Conservation (phyloP, 2,113 vertebrate genomes). For the Channa maculata region DNA sequence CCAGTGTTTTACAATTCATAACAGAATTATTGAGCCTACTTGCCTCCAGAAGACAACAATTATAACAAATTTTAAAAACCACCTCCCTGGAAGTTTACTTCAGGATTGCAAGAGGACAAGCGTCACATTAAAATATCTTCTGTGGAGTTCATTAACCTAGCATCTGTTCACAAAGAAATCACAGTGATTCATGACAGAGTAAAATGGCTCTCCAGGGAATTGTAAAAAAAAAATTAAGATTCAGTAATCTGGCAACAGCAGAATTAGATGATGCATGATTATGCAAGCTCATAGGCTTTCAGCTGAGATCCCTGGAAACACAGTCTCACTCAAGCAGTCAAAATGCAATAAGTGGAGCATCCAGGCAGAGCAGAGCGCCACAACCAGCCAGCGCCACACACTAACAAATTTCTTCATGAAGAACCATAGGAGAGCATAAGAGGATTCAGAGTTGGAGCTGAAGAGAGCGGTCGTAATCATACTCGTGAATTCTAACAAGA, state of each 20-base stretch:
- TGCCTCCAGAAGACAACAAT: slow-evolving; percentile 33
- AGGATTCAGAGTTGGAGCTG: slow-evolving; percentile 42
- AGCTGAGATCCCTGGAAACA: slow-evolving; percentile 52
- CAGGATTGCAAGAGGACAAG: slow-evolving; percentile 54
- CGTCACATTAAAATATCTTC: slow-evolving; percentile 50
- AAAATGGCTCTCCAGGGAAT: slow-evolving; percentile 53
- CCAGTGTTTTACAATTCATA: slow-evolving; percentile 10
- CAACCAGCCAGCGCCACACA: slow-evolving; percentile 33
- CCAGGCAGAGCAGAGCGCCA: slow-evolving; percentile 32
- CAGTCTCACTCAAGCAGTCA: slow-evolving; percentile 44
- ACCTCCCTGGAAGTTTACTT: slow-evolving; percentile 32
- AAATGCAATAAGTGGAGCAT: slow-evolving; percentile 62
- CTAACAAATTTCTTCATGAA: slow-evolving; percentile 40
- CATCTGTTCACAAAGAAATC: slow-evolving; percentile 63
- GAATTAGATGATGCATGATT: slow-evolving; percentile 49
- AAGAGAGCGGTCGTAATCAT: slow-evolving; percentile 28
- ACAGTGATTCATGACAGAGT: slow-evolving; percentile 47
- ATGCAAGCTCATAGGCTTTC: slow-evolving; percentile 54
- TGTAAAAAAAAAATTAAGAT: slow-evolving; percentile 38
- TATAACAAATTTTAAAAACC: slow-evolving; percentile 42
- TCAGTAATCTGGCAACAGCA: slow-evolving; percentile 51
- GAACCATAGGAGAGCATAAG: slow-evolving; percentile 33
- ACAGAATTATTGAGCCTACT: slow-evolving; percentile 1
- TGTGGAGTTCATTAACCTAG: slow-evolving; percentile 68
- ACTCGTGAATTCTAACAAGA: slow-evolving; percentile 66